Evolutionary conservation across 2,888 invertebrate genomes (phyloP).

Genomic region (Pollenia griseotomentosa): DNA sequence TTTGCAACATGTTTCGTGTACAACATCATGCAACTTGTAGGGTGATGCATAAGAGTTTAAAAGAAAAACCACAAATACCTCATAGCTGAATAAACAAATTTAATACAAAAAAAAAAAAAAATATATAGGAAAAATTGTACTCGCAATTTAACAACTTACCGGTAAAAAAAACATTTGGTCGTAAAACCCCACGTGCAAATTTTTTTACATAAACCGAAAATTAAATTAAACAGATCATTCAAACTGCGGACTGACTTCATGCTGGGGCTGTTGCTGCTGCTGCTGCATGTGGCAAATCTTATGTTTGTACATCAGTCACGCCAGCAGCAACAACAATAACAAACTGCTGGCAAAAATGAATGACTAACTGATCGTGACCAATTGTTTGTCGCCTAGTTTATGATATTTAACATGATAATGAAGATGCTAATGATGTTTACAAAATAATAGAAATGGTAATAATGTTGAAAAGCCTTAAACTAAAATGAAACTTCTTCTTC

Average conservation of each 20-base stretch:
- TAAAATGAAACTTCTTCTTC: conserved; percentile 2
- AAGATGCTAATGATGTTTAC: conserved; percentile 4
- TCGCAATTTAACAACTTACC: conserved; percentile 50
- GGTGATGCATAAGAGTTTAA: conserved; percentile 2
- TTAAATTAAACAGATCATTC: conserved; percentile 67
- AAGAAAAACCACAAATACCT: conserved; percentile 35
- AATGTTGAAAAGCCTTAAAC: background rate
- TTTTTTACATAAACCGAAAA: conserved; percentile 50
- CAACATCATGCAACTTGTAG: conserved; percentile 53
- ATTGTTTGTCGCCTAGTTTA: conserved; percentile 68
- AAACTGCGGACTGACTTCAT: conserved; percentile 43
- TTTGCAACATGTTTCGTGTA: conserved; percentile 37
- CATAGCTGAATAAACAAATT: background rate
- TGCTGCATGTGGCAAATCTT: conserved; percentile 64
- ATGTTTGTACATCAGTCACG: conserved; percentile 69
- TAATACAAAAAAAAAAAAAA: background rate
- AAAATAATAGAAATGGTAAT: conserved; percentile 1
- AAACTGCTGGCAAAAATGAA: conserved; percentile 60
- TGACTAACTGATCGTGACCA: conserved; percentile 74
- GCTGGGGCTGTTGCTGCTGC: conserved; percentile 30
- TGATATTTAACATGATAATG: conserved; percentile 29
- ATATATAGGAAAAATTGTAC: background rate
- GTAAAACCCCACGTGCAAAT: conserved; percentile 67
- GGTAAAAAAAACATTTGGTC: conserved; percentile 45
- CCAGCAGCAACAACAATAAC: conserved; percentile 41